Evolutionary conservation across 1,140 invertebrate genomes (phyloP), one percentile per base, ranked within the genome.

Genomic region (Leptinotarsa texana): DNA sequence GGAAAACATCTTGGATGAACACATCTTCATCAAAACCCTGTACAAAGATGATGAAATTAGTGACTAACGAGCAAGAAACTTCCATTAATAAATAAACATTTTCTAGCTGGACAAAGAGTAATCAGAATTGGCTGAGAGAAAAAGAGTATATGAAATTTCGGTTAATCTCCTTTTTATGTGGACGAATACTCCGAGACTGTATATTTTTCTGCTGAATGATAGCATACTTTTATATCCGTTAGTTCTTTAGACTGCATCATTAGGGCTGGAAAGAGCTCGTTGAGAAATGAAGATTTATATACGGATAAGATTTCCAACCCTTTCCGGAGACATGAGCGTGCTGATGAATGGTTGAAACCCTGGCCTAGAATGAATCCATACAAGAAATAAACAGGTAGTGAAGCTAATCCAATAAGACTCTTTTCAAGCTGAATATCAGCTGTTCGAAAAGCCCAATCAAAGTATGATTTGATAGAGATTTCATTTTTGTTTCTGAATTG

Each of bases 191-290:
- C 18, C 74, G 70, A 68, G 77, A 74, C 70, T 74, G 77, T 76
- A 78, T 78, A 70, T 77, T 74, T 78, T 72, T 72, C 63, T 67
- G 69, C 68, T 76, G 77, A 76, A 78, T 78, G 72, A 78, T 78
- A 68, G 75, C 77, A 74, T 76, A 76, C 75, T 78, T 76, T 76
- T 76, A 78, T 78, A 78, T 78, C 74, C 75, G 77, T 75, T 78
- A 78, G 77, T 69, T 78, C 65, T 61, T 74, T 74, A 78, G 75
- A 72, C 77, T 67, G 48, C 67, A 73, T 78, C 77, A 76, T 78
- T 78, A 76, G 69, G 75, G 69, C 75, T 76, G 74, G 72, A 63
- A 68, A 73, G 74, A 78, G 63, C 61, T 63, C 63, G 72, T 33
- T 63, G 24, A 47, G 33, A 74, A 78, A 76, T 78, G 73, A 78